Evolutionary conservation across 1,140 invertebrate genomes (phyloP), one percentile per base, ranked within the genome.

Genomic region (Melitaea cinxia): DNA sequence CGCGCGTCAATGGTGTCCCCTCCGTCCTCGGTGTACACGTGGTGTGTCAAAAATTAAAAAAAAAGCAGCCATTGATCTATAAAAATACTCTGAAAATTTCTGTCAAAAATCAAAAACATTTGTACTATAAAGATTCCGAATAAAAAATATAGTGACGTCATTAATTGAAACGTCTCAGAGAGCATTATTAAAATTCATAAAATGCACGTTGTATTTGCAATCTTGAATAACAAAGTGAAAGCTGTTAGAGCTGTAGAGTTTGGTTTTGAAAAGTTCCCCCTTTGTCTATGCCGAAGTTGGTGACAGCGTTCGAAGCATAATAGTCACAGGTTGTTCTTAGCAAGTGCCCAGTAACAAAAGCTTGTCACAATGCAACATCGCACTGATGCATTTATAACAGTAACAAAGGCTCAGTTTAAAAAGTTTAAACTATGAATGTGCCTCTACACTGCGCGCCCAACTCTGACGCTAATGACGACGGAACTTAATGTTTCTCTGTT

Each of bases 1-100:
- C 73, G 80, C 83, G 79, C 87, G 87, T 89, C 87, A 89, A 89
- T 88, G 87, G 85, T 84, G 68, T 73, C 73, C 33, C 65, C 73
- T 68, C 58, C 54, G 56, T 68, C 73, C 64, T 61, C 56, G 70
- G 45, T 55, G 53, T 39, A 56, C 66, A 65, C 61, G 62, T 65
- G 75, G 75, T 72, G 72, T 75, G 72, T 66, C 72, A 61, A 62
- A 72, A 64, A 35, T 9, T 35, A 21, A 35, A 35, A 9, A 0
- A 42, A 42, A 33, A 42, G 17, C 14, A 19, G 6, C 12, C n/a
- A n/a, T n/a, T n/a, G n/a, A n/a, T n/a, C n/a, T n/a, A n/a, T n/a
- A n/a, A n/a, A n/a, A n/a, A n/a, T n/a, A n/a, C n/a, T n/a, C n/a
- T n/a, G n/a, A n/a, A n/a, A n/a, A n/a, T n/a, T n/a, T n/a, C n/a